phyloP scores from a whole-genome alignment of 2,888 invertebrate genomes.

The Patella pellucida region DNA sequence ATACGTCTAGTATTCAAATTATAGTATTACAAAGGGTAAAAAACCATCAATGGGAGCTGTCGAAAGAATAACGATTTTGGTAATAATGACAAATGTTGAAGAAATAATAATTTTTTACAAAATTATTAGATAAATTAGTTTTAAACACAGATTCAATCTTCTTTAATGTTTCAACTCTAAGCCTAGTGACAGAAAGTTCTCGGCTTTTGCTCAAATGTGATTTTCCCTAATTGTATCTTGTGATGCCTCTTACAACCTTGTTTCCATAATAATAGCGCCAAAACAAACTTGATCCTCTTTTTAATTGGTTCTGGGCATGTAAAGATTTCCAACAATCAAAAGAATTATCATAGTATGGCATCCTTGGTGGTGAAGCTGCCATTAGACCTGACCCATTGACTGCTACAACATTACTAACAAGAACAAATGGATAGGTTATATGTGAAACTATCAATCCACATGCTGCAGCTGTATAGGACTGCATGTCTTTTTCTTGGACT shows the following conservation, averaged over 20 bases:
- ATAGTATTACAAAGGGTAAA: too few species aligned
- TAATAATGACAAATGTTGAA: too few species aligned
- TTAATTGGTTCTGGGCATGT: constrained; percentile 69
- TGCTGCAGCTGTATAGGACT: constrained; percentile 74
- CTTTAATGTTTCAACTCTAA: too few species aligned
- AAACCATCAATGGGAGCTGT: too few species aligned
- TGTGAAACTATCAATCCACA: constrained; percentile 84
- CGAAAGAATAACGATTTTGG: too few species aligned
- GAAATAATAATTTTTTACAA: too few species aligned
- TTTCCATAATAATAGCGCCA: constrained; percentile 75
- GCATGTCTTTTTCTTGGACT: constrained; percentile 58
- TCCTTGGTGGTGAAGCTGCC: constrained; percentile 86
- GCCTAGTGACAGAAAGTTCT: too few species aligned
- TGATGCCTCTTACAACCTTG: background rate
- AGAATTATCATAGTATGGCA: constrained; percentile 88
- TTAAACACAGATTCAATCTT: too few species aligned
- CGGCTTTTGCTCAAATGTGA: too few species aligned
- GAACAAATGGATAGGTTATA: constrained; percentile 91
- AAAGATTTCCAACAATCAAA: constrained; percentile 77
- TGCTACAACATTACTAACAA: constrained; percentile 92
- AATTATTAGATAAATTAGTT: too few species aligned
- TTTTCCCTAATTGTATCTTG: too few species aligned
- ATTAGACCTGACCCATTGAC: constrained; percentile 84
- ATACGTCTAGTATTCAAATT: too few species aligned
- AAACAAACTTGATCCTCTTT: constrained; percentile 87